These are phyloP conservation scores for Mimas tiliae DNA, from an alignment of 2,888 invertebrate genomes.

Conservation along the genomic window DNA sequence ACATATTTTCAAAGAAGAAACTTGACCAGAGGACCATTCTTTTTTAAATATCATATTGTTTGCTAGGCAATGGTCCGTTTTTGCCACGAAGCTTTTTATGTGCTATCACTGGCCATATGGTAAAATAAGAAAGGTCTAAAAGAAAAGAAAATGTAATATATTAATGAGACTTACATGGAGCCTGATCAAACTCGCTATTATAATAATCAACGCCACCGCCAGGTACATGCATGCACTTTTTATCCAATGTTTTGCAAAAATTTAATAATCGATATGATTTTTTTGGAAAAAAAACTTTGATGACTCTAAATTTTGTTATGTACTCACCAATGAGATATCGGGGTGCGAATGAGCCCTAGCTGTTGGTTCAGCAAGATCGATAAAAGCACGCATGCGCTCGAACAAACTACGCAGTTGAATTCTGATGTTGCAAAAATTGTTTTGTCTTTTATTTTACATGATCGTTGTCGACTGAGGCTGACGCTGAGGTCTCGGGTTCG, in stretches of 20 bases:
- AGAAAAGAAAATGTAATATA: conserved; percentile 39
- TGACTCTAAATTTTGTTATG: conserved; percentile 57
- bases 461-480: too few species aligned
- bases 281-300: conserved; percentile 38
- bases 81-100: neutral
- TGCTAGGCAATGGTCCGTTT: neutral
- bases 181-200: conserved; percentile 78
- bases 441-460: too few species aligned
- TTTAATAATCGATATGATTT: conserved; percentile 38
- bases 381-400: conserved; percentile 64
- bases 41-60: neutral
- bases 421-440: neutral
- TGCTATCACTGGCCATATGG: neutral
- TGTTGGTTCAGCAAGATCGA: conserved; percentile 52
- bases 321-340: conserved; percentile 72
- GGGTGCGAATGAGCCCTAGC: conserved; percentile 60
- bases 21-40: too few species aligned
- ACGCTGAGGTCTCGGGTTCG: too few species aligned
- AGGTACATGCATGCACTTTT: conserved; percentile 77
- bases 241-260: conserved; percentile 38
- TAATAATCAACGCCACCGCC: conserved; percentile 79
- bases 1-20: neutral
- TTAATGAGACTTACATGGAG: conserved; percentile 70
- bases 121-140: conserved; percentile 17
- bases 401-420: conserved; percentile 47